Percentiles rank a stretch among this genome's conserved stretches.
phyloP scores from a whole-genome alignment of 2,797 vertebrate genomes.

The Sciurus vulgaris region DNA sequence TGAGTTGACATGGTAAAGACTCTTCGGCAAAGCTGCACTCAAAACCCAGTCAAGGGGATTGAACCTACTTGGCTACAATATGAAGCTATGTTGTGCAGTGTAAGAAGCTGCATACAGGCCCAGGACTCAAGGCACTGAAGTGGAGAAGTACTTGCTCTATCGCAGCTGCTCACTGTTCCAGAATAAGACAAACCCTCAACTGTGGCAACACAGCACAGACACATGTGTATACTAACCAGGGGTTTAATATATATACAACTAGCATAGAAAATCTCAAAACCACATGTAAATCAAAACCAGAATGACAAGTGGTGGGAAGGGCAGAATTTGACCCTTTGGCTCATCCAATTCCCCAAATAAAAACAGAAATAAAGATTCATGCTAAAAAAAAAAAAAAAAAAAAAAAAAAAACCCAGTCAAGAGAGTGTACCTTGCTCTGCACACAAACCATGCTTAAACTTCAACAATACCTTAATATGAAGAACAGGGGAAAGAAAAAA shows the following conservation, averaged over 20 bases:
- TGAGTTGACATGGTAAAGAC: no score
- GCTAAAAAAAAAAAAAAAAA: background rate
- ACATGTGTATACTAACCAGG: constrained; percentile 64
- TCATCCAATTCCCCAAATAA: constrained; percentile 69
- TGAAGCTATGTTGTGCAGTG: background rate
- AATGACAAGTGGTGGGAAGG: constrained; percentile 22
- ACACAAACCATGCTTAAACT: no score
- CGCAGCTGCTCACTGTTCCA: background rate
- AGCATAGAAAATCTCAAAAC: constrained; percentile 68
- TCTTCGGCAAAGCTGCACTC: no score
- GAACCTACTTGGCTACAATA: background rate
- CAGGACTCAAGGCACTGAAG: no score
- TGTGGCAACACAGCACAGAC: constrained; percentile 69
- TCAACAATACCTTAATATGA: no score
- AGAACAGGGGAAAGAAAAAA: no score
- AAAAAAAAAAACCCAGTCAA: no score
- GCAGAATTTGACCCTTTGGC: constrained; percentile 62
- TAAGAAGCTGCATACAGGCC: background rate
- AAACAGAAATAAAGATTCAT: constrained; percentile 71
- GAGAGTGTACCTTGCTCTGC: no score
- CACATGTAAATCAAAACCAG: constrained; percentile 51
- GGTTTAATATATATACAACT: constrained; percentile 84
- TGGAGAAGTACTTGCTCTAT: background rate
- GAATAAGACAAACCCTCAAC: background rate
- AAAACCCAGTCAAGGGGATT: background rate